These are phyloP conservation scores for Falco peregrinus DNA, from an alignment of 2,797 vertebrate genomes.

Conservation along the genomic window DNA sequence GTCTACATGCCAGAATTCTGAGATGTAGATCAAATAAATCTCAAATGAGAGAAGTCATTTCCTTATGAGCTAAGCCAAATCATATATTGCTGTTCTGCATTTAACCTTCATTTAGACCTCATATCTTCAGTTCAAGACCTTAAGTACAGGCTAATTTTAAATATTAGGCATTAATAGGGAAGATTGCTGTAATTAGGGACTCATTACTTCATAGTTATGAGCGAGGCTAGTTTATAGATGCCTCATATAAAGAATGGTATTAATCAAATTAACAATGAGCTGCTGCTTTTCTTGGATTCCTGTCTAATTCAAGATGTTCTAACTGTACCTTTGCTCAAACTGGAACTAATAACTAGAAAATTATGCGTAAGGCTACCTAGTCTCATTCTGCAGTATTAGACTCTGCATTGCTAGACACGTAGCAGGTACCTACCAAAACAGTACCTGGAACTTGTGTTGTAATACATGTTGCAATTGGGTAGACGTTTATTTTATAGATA, in stretches of 20 bases:
- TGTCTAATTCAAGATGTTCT: neutral
- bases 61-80: neutral
- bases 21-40: neutral
- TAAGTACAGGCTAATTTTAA: slow-evolving; percentile 32
- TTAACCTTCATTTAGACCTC: slow-evolving; percentile 11
- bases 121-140: slow-evolving; percentile 7
- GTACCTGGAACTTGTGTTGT: neutral
- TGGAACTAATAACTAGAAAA: neutral
- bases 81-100: neutral
- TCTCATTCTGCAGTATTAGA: neutral
- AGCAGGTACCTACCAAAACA: neutral
- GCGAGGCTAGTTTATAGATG: neutral
- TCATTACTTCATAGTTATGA: neutral
- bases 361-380: neutral
- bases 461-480: neutral
- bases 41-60: neutral
- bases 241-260: neutral
- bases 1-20: neutral
- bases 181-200: slow-evolving; percentile 25
- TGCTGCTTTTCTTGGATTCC: neutral
- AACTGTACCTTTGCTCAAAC: neutral
- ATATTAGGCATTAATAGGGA: slow-evolving; percentile 32
- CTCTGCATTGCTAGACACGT: neutral
- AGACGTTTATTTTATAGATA: neutral
- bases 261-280: neutral